Conservation (phyloP, 2,113 vertebrate genomes). For the Todiramphus chloris region DNA sequence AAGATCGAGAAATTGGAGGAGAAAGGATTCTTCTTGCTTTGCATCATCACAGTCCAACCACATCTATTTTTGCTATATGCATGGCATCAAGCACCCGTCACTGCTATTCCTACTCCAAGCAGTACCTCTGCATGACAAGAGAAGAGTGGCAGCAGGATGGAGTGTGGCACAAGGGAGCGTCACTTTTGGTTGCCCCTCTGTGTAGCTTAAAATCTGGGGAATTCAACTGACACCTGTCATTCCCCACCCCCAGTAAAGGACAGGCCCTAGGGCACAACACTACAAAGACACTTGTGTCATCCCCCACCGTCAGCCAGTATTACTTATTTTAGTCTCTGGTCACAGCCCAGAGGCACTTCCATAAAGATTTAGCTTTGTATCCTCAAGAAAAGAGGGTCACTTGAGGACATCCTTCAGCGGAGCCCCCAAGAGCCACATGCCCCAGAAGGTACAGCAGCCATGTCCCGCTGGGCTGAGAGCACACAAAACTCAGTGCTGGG, state of each 20-base stretch:
- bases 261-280: neutral
- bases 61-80: constrained; percentile 60
- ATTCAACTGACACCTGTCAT: neutral
- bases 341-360: rapidly evolving
- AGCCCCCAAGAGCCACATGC: rapidly evolving
- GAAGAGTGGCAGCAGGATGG: neutral
- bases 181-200: neutral
- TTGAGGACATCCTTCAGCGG: neutral
- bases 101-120: constrained; percentile 49
- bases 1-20: constrained; percentile 48
- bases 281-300: neutral
- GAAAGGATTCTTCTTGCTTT: constrained; percentile 62
- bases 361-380: neutral
- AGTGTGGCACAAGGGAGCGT: rapidly evolving
- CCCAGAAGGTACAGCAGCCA: neutral
- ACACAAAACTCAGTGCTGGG: rapidly evolving
- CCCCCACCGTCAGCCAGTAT: neutral
- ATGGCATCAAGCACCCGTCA: constrained; percentile 51
- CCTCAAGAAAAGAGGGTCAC: neutral
- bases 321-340: neutral
- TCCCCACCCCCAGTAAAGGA: neutral
- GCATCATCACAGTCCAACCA: constrained; percentile 48
- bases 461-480: rapidly evolving
- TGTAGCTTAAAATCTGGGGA: neutral
- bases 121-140: neutral